Conservation (phyloP, 1,140 invertebrate genomes). For the Scylla paramamosain region DNA sequence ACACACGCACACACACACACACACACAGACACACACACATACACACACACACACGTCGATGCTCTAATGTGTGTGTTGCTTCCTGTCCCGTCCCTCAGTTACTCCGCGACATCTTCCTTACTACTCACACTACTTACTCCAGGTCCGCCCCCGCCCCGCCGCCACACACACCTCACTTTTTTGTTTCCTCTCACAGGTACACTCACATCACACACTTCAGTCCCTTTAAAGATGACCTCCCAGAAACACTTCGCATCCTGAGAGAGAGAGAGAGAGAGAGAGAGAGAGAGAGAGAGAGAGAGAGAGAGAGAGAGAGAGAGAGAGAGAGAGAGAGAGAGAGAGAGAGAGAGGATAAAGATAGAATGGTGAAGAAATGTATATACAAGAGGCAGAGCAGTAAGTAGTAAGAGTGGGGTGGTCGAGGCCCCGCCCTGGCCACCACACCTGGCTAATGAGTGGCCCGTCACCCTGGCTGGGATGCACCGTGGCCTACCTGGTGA, state of each 20-base stretch:
- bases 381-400: neutral
- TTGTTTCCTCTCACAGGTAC: neutral
- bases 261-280: conserved; percentile 4
- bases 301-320: conserved; percentile 26
- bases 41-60: neutral
- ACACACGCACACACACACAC: neutral
- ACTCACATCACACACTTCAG: conserved; percentile 17
- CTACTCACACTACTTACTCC: neutral
- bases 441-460: conserved; percentile 27
- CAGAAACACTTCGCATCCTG: neutral
- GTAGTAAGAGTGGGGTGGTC: neutral
- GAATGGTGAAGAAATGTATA: neutral
- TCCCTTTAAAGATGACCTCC: conserved; percentile 3
- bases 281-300: conserved; percentile 20
- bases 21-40: no score
- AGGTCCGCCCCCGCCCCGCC: neutral
- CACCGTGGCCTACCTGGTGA: conserved; percentile 54
- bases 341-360: conserved; percentile 15
- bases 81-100: neutral
- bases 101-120: neutral
- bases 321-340: conserved; percentile 37
- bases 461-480: neutral
- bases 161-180: neutral
- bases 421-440: neutral
- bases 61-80: neutral